These are phyloP conservation scores for Metaphire vulgaris DNA, from an alignment of 1,140 invertebrate species.

Conservation along the genomic window DNA sequence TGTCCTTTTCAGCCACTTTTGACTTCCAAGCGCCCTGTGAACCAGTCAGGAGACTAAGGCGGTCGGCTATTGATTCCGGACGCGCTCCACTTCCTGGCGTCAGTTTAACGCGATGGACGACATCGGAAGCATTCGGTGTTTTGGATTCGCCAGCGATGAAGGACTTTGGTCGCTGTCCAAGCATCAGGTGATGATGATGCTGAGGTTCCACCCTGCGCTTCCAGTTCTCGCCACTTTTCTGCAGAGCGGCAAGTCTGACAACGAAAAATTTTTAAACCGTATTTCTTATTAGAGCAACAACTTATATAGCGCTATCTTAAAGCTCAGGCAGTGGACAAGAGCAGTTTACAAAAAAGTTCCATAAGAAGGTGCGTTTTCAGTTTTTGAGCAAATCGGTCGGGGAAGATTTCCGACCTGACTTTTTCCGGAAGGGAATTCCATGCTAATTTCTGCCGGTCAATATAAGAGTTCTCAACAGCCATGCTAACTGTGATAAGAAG, in stretches of 20 bases:
- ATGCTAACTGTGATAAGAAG: no score
- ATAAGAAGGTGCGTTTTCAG: no score
- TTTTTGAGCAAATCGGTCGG: no score
- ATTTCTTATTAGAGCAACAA: no score
- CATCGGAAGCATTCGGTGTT: not conserved
- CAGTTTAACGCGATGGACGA: not conserved
- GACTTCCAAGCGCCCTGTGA: constrained; percentile 70
- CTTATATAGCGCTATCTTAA: no score
- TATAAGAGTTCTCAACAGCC: no score
- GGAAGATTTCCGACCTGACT: no score
- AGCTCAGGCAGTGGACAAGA: no score
- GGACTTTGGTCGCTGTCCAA: not conserved
- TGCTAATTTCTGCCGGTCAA: no score
- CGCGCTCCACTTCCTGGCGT: constrained; percentile 14
- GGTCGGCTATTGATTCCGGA: constrained; percentile 52
- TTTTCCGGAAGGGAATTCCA: no score
- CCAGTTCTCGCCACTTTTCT: not conserved
- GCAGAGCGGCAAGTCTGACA: not conserved
- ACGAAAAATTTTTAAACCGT: no score
- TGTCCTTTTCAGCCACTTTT: constrained; percentile 72
- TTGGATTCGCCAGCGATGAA: not conserved
- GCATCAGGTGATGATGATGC: not conserved
- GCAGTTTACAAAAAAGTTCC: no score
- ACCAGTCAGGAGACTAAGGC: constrained; percentile 61
- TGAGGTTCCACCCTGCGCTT: not conserved